Conservation (phyloP, 1,140 invertebrate species). For the Ceratina japonica region DNA sequence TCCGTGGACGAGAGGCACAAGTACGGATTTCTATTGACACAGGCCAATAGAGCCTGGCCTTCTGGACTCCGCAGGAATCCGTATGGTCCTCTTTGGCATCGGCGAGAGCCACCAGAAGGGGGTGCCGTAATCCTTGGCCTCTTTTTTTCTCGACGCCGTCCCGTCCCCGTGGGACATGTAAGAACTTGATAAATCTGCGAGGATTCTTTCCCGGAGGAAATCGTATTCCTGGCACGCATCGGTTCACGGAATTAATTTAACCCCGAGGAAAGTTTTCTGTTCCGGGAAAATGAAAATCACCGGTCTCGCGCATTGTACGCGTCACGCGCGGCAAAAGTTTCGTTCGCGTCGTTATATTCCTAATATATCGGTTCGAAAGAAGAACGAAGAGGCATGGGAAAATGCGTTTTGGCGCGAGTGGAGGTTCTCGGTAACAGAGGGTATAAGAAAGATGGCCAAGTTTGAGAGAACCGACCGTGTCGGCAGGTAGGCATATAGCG, state of each 20-base stretch:
- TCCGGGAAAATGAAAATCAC: slow-evolving; percentile 14
- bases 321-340: background rate
- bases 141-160: slow-evolving; percentile 43
- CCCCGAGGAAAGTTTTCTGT: background rate
- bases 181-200: slow-evolving; percentile 22
- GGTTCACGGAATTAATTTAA: slow-evolving; percentile 39
- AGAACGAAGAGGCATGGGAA: background rate
- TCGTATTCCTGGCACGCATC: slow-evolving; percentile 18
- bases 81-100: slow-evolving; percentile 32
- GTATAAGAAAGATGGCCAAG: background rate
- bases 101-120: slow-evolving; percentile 1
- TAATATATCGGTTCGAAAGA: no score
- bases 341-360: background rate
- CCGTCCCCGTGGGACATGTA: slow-evolving; percentile 21
- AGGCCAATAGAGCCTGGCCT: slow-evolving; percentile 48
- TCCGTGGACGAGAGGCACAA: slow-evolving; percentile 54
- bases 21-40: slow-evolving; percentile 68
- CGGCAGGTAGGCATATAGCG: slow-evolving; percentile 70
- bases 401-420: no score
- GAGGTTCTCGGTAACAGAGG: background rate
- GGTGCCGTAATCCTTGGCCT: slow-evolving; percentile 65
- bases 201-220: slow-evolving; percentile 19
- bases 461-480: slow-evolving; percentile 66
- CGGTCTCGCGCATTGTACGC: background rate
- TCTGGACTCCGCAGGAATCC: slow-evolving; percentile 35